Evolutionary conservation across 1,140 invertebrate genomes (phyloP), one percentile per base, ranked within the genome.

Genomic region (Mamestra configurata): DNA sequence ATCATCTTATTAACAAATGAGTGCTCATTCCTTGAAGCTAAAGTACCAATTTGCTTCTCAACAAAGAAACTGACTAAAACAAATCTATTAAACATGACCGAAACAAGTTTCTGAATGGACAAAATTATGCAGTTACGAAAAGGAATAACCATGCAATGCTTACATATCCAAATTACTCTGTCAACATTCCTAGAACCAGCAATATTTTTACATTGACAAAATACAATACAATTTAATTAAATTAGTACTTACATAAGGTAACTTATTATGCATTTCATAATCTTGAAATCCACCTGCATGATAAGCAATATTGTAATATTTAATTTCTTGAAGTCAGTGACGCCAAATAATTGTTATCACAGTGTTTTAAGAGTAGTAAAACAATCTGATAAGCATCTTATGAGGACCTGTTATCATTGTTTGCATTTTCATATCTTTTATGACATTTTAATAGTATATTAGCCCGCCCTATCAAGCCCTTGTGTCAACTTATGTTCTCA

Each of bases 351-450:
- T 46, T 46, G 2, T 57, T 57, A 57, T 57, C 55, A n/a, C n/a
- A 27, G 10, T 4, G 55, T 24, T 8, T 15, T 57, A 27, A 57
- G 55, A 57, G 55, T 57, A 57, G 13, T 27, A 57, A 15, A 57
- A 57, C 55, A 22, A 13, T 13, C 24, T 27, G 55, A 57, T 57
- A 57, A 57, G 13, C 10, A 57, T 57, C 55, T 57, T 57, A 57
- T 27, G 11, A 15, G 55, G 27, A 27, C 27, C 55, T 57, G 22
- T 57, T 57, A 57, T 57, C 55, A 15, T 57, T 57, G 13, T 57
- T 57, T 27, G 11, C n/a, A 55, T 57, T 57, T 22, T 4, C 22
- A 27, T 57, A 57, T 57, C 24, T 57, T 57, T 27, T 57, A 27
- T 57, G 24, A 27, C 13, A 57, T 46, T 15, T 15, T 46, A 15